Evolutionary conservation across 1,140 invertebrate species (phyloP), one percentile per base, ranked within the genome.

Genomic region (Diorhabda elongata): DNA sequence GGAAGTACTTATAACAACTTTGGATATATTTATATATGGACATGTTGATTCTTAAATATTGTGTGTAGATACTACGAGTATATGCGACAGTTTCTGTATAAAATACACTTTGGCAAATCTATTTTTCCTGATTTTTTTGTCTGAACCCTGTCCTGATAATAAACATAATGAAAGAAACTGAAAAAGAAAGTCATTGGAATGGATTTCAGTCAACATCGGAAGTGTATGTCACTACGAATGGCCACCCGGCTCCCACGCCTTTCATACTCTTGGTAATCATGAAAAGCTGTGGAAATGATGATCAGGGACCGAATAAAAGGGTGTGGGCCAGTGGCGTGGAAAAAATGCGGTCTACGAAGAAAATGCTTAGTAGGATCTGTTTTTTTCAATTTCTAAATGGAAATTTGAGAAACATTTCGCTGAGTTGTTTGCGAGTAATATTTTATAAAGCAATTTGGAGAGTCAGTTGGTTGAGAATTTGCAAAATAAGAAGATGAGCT

Each of bases 381-480:
- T 52, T 52, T 26, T 52, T 52, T n/a, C 47, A 52, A 52, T 52
- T 52, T 52, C n/a, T n/a, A 52, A 52, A 52, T 52, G 47, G 47
- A 52, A 52, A 52, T 52, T 52, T 52, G n/a, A 52, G 47, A n/a
- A 52, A 52, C 47, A 52, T 8, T 52, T 52, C n/a, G 47, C 47
- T 52, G 47, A 52, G 47, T 52, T 52, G 47, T 52, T 52, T 52
- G 6, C 2, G n/a, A 52, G 47, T 52, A 52, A 52, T 52, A 52
- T 52, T 52, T 52, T 52, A 52, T 52, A 52, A 52, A 52, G 47
- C 47, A 52, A 52, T 52, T 52, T n/a, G 47, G n/a, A 52, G 47
- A 8, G 47, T 52, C 47, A 52, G 47, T n/a, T 52, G 4, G 47
- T 52, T 52, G 26, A 26, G 26, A 26, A 26, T 26, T 26, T 26